A percentile compares a stretch with the other conserved stretches of the same genome.
These are phyloP conservation scores for Pampusana beccarii DNA, from an alignment of 2,113 vertebrate species.

Conservation along the genomic window DNA sequence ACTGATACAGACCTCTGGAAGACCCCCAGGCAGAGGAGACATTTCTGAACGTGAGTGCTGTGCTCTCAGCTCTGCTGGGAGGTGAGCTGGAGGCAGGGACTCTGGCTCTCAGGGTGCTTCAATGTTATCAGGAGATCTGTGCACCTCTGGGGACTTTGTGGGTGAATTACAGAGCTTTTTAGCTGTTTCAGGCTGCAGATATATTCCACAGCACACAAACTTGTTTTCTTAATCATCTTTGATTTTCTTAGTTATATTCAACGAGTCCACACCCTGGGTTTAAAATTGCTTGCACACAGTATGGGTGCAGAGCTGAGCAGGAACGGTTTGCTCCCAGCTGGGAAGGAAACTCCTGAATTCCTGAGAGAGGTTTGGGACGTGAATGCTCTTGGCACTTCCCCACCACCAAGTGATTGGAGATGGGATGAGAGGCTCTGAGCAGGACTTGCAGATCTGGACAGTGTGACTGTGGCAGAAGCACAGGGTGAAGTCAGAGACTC, in stretches of 20 bases:
- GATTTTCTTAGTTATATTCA: conserved; percentile 37
- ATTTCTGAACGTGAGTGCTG: neutral
- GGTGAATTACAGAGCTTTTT: neutral
- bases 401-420: neutral
- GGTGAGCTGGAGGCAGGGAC: neutral
- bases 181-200: neutral
- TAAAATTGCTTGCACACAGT: neutral
- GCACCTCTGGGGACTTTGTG: neutral
- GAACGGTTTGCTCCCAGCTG: neutral
- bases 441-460: neutral
- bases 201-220: neutral
- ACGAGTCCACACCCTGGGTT: neutral
- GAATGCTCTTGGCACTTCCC: neutral
- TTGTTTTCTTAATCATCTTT: conserved; percentile 51
- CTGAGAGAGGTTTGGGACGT: neutral
- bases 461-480: neutral
- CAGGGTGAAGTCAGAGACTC: neutral
- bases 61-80: neutral
- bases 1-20: neutral
- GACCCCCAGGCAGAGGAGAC: neutral
- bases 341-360: neutral
- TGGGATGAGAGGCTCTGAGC: neutral
- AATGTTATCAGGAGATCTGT: neutral
- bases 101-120: neutral
- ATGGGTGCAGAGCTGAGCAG: neutral